A percentile compares a stretch with the other conserved stretches of the same genome.
Evolutionary conservation across 2,113 vertebrate species (phyloP).

Genomic region (Ammospiza caudacuta): DNA sequence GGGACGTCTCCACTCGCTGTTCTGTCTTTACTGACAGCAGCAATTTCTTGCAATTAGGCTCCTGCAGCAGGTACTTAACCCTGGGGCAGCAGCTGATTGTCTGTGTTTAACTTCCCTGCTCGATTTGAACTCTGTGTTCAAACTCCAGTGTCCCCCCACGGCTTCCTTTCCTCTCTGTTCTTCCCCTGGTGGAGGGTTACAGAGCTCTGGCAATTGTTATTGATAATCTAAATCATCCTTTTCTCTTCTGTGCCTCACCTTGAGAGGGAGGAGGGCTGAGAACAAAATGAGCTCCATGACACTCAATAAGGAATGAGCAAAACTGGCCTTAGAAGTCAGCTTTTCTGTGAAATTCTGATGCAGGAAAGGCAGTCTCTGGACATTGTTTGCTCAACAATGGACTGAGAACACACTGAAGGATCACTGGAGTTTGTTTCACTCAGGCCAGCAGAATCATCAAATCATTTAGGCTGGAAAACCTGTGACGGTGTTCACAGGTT

Average conservation of each 20-base stretch:
- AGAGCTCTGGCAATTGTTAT: background rate
- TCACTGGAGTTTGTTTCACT: background rate
- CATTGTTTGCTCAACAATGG: background rate
- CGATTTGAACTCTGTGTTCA: slow-evolving; percentile 30
- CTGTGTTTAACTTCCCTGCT: slow-evolving; percentile 38
- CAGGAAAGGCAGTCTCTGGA: background rate
- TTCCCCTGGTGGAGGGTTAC: background rate
- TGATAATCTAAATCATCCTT: slow-evolving; percentile 52
- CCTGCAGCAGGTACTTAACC: slow-evolving; percentile 63
- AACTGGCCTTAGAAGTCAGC: background rate
- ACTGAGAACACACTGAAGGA: background rate
- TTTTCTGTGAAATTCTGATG: background rate
- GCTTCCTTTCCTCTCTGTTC: background rate
- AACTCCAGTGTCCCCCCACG: background rate
- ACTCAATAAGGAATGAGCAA: background rate
- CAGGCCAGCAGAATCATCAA: background rate
- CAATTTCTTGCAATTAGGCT: slow-evolving; percentile 55
- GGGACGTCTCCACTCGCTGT: background rate
- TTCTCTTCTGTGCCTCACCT: background rate
- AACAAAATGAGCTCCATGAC: background rate
- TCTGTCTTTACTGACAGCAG: slow-evolving; percentile 6
- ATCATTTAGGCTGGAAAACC: background rate
- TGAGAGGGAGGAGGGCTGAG: background rate
- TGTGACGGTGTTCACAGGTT: no score
- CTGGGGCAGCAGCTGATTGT: slow-evolving; percentile 22